Conservation (phyloP, 2,888 invertebrate species). For the Orchesellides sinensis region DNA sequence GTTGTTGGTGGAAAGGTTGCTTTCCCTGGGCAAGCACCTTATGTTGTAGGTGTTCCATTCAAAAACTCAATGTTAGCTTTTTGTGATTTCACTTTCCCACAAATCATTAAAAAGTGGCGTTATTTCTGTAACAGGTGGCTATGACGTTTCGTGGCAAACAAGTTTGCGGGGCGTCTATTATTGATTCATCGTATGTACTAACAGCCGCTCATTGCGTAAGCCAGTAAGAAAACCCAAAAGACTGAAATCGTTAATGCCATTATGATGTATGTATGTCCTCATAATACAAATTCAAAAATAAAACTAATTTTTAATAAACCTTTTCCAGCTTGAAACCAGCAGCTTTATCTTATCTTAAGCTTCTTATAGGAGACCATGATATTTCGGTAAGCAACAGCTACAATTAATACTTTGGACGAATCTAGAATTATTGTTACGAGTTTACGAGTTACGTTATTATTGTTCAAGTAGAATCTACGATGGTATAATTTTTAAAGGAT, state of each 20-base stretch:
- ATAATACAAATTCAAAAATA: too few relatives aligned
- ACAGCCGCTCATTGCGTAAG: slow-evolving; percentile 91
- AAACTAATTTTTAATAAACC: too few relatives aligned
- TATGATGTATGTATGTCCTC: background rate
- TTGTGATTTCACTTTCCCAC: background rate
- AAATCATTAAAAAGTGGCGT: too few relatives aligned
- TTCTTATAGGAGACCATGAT: slow-evolving; percentile 89
- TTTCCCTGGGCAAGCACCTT: slow-evolving; percentile 50
- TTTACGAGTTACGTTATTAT: slow-evolving; percentile 79
- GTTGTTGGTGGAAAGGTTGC: slow-evolving; percentile 62
- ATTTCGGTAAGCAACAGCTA: too few relatives aligned
- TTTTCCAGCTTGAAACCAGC: slow-evolving; percentile 29
- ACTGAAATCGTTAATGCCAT: slow-evolving; percentile 13
- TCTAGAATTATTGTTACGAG: background rate
- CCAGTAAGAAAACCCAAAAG: slow-evolving; percentile 31
- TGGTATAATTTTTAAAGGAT: slow-evolving; percentile 25
- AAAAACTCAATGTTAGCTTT: slow-evolving; percentile 45
- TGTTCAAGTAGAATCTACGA: too few relatives aligned
- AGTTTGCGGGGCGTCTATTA: slow-evolving; percentile 63
- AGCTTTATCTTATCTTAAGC: slow-evolving; percentile 83
- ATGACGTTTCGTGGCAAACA: slow-evolving; percentile 82
- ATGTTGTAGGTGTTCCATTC: background rate
- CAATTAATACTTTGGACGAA: background rate
- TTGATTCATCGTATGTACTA: slow-evolving; percentile 85
- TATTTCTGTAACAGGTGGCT: slow-evolving; percentile 79